phyloP scores from a whole-genome alignment of 1,140 invertebrate genomes.

The Achatina immaculata region DNA sequence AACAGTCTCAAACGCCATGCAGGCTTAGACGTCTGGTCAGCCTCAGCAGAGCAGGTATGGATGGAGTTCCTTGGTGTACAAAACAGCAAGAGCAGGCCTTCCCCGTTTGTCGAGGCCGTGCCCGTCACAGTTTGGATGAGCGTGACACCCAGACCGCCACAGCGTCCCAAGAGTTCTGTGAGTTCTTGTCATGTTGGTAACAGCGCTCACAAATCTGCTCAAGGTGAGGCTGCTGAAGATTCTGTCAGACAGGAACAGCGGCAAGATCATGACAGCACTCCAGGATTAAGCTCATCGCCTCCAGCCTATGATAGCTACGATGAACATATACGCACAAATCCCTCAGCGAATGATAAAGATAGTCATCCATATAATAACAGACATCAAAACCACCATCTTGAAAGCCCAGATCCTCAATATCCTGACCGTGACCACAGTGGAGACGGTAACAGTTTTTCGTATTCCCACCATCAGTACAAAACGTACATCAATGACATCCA shows the following conservation, averaged over 20 bases:
- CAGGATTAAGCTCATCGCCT: constrained; percentile 2
- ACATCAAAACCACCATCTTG: constrained; percentile 17
- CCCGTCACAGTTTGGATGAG: constrained; percentile 85
- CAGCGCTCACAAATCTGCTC: background rate
- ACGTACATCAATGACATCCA: background rate
- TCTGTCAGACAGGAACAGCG: background rate
- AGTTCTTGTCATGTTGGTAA: background rate
- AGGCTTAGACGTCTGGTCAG: constrained; percentile 88
- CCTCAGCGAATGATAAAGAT: background rate
- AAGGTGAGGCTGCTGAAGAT: background rate
- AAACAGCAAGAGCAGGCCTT: constrained; percentile 75
- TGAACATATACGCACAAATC: background rate
- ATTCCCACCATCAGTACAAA: constrained; percentile 4
- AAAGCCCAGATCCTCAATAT: background rate
- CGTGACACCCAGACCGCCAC: background rate
- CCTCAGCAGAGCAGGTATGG: constrained; percentile 83
- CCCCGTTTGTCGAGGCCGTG: constrained; percentile 91
- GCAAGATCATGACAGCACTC: background rate
- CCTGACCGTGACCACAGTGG: background rate
- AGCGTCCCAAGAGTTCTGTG: background rate
- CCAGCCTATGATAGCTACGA: background rate
- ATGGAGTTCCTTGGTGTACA: constrained; percentile 90
- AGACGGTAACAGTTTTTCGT: constrained; percentile 19
- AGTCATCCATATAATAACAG: background rate
- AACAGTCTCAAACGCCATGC: constrained; percentile 73